Evolutionary conservation across 2,888 invertebrate genomes (phyloP).

Genomic region (Pecten maximus): DNA sequence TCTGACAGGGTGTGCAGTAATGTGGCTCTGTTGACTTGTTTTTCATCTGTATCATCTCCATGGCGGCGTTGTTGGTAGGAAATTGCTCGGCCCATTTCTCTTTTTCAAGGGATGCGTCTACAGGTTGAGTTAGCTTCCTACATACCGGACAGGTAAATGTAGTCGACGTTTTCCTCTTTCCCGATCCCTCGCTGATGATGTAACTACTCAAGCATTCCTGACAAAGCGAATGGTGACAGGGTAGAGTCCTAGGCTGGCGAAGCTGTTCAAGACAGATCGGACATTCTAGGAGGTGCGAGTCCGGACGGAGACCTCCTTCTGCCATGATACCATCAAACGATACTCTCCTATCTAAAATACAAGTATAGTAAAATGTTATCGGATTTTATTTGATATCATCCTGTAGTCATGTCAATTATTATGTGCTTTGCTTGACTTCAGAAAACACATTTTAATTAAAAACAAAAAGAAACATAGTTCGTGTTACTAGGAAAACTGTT

Average conservation of each 20-base stretch:
- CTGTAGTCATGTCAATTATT: too few relatives aligned
- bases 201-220: conserved; percentile 58
- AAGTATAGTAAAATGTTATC: too few relatives aligned
- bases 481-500: too few relatives aligned
- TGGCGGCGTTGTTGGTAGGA: conserved; percentile 58
- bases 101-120: conserved; percentile 49
- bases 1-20: conserved; percentile 44
- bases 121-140: conserved; percentile 55
- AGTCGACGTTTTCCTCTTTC: conserved; percentile 36
- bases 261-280: conserved; percentile 61
- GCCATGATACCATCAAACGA: neutral
- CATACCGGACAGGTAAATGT: conserved; percentile 63
- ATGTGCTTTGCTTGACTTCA: too few relatives aligned
- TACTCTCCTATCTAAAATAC: neutral
- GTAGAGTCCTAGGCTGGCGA: conserved; percentile 58
- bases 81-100: conserved; percentile 62
- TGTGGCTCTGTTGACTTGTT: conserved; percentile 37
- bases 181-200: conserved; percentile 46
- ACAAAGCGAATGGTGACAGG: conserved; percentile 66
- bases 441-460: too few relatives aligned
- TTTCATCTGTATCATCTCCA: conserved; percentile 55
- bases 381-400: too few relatives aligned
- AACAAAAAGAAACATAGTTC: too few relatives aligned
- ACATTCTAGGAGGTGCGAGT: conserved; percentile 45
- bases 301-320: neutral